Evolutionary conservation across 2,888 invertebrate species (phyloP).

Genomic region (Corbicula japonica): DNA sequence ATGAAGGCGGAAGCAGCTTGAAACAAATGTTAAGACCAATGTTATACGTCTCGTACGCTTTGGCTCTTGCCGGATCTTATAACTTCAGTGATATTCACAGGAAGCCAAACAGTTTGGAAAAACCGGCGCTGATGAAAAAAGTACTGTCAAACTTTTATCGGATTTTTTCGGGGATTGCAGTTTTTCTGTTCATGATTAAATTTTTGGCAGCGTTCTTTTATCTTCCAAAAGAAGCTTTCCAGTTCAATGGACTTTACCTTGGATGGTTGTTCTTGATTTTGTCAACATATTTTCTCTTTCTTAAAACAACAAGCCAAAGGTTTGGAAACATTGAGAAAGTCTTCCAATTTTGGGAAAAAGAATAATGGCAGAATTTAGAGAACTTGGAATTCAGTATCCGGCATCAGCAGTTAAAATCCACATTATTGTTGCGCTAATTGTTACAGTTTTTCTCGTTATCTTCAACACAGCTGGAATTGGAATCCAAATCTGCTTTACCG

Average conservation of each 20-base stretch:
- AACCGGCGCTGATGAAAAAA: neutral
- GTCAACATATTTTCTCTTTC: neutral
- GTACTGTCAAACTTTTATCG: slow-evolving; percentile 21
- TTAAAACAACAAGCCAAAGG: slow-evolving; percentile 28
- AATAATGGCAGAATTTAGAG: slow-evolving; percentile 26
- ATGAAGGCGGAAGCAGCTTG: neutral
- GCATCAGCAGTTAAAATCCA: neutral
- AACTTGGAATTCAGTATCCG: slow-evolving; percentile 26
- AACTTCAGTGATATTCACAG: slow-evolving; percentile 30
- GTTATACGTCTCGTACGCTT: slow-evolving; percentile 14
- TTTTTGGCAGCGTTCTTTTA: slow-evolving; percentile 14
- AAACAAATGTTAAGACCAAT: slow-evolving; percentile 32
- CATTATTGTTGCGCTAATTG: neutral
- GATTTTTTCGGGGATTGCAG: neutral
- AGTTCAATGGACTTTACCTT: neutral
- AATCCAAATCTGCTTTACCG: slow-evolving; percentile 9
- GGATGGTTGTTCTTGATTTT: slow-evolving; percentile 11
- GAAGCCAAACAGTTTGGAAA: too few relatives aligned
- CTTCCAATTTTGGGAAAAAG: slow-evolving; percentile 33
- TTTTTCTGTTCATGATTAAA: neutral
- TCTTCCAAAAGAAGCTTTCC: neutral
- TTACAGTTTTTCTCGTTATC: slow-evolving; percentile 1
- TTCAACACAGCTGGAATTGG: slow-evolving; percentile 6
- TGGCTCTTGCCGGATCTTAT: slow-evolving; percentile 36
- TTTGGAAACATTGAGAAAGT: slow-evolving; percentile 31